Evolutionary conservation across 2,888 invertebrate genomes (phyloP), one percentile per base, ranked within the genome.

Genomic region (Euzetes globulus): DNA sequence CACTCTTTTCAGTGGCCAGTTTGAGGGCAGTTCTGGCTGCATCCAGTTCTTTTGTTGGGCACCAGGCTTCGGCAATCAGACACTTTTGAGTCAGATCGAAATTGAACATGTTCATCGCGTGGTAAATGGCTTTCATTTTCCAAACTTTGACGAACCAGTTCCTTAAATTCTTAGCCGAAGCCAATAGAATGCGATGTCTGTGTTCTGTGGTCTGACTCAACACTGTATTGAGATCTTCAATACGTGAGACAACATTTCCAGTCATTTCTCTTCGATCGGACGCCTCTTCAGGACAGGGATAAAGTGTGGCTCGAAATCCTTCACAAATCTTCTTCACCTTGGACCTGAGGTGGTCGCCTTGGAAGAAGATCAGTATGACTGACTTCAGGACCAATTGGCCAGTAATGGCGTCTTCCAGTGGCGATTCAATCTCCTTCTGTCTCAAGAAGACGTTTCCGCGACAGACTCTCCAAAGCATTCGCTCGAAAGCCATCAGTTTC

Each of bases 41-140:
- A 84, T 96, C 94, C 81, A 94, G 84, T 80, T 94, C 94, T 73
- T 90, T 84, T 3, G 91, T 88, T 9, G 92, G 97, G 81, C 91
- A 94, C 98, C 93, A 99, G 83, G 97, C 96, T 85, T 99, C 98
- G 15, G 97, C 98, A 81, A 99, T 97, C 80, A 98, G 87, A 84
- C 98, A 98, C 84, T 99, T 99, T 85, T 98, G 96, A 0, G 98
- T 99, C n/a, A 99, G 97, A 83, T 99, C 98, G 87, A 99, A 86
- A 84, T 97, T 98, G 87, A 98, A 98, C 81, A 97, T 87, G 85
- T 99, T 99, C 81, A 99, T 85, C 0, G 96, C 97, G 84, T 95
- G 94, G 85, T 97, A 99, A 82, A 98, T 97, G 29, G 98, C 97
- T 85, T 98, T 98, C 82, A 98, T 97, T 86, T 99, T 98, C 80